Base-by-base conservation (phyloP, 1,140 invertebrate genomes). In the Drosophila gunungcola region DNA sequence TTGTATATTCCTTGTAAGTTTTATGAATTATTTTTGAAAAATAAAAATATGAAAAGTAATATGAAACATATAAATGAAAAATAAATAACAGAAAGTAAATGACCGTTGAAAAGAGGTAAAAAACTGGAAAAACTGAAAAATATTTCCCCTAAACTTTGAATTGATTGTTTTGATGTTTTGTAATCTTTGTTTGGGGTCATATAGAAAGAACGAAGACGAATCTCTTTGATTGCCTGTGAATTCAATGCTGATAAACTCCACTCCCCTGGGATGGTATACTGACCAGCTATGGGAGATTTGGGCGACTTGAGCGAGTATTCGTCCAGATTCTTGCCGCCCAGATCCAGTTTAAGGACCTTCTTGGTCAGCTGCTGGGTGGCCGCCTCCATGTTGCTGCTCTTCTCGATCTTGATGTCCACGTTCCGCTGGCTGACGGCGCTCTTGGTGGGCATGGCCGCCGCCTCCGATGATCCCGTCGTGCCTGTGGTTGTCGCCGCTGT, bases 331-430 rank as follows among this genome's bases (percentile, higher is more conserved):
- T 91, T 92, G 62, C 56, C 90, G 38, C 77, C 80, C 45, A 92
- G 64, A 78, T 92, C 91, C 55, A 96, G 94, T 78, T 96, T 95
- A 73, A 96, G 93, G 75, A 96, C 95, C 73, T 95, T 95, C 12
- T 95, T 94, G 61, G 95, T 94, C 10, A 95, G 93, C 69, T 93
- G 93, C 77, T 94, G 93, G 12, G 93, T 94, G 46, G 93, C 92
- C 58, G 93, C 93, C 7, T 94, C 94, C 63, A 93, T 80, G 62
- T 86, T 80, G 58, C 69, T 74, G 7, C 70, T 86, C 49, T 79
- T 91, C 13, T 81, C 73, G 52, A 92, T 90, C 49, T 91, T 90
- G 43, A 94, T 92, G 69, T 94, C 94, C 29, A 94, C 93, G 42
- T 94, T 94, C 51, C 94, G 93, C 70, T 94, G 94, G 61, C 94